A percentile compares a stretch with the other conserved stretches of the same genome.
phyloP scores from a whole-genome alignment of 2,113 vertebrate species.

The Clarias gariepinus region DNA sequence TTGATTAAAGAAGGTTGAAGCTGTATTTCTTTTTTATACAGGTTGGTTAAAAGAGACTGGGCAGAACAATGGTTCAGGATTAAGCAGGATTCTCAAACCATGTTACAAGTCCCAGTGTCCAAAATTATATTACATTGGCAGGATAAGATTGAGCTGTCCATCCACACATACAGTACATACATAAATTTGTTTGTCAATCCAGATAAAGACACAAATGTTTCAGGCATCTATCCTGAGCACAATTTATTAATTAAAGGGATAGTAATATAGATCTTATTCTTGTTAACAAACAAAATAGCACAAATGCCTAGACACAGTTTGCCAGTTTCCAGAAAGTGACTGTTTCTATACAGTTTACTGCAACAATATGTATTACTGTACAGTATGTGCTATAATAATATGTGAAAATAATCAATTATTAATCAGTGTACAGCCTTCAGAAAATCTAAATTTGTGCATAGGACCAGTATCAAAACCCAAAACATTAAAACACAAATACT shows the following conservation, averaged over 20 bases:
- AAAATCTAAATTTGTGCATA: not conserved
- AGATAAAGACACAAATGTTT: not conserved
- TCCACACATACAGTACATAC: not conserved
- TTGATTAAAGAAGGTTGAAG: not conserved
- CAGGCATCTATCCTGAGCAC: not conserved
- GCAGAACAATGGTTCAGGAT: not conserved
- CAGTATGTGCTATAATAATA: not conserved
- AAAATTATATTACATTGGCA: not conserved
- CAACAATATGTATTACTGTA: not conserved
- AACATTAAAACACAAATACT: not conserved
- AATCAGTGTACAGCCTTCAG: not conserved
- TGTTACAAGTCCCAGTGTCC: not conserved
- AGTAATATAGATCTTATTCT: not conserved
- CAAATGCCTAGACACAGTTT: not conserved
- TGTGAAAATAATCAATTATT: not conserved
- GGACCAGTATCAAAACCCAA: not conserved
- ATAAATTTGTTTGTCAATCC: not conserved
- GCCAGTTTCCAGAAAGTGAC: not conserved
- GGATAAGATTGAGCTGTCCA: not conserved
- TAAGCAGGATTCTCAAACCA: not conserved
- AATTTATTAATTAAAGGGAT: not conserved
- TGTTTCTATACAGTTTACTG: not conserved
- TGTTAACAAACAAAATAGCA: not conserved
- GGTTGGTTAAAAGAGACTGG: conserved; percentile 5
- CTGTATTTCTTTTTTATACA: not conserved